phyloP scores from a whole-genome alignment of 2,888 invertebrate genomes.

The Ichneumoninae sp. region DNA sequence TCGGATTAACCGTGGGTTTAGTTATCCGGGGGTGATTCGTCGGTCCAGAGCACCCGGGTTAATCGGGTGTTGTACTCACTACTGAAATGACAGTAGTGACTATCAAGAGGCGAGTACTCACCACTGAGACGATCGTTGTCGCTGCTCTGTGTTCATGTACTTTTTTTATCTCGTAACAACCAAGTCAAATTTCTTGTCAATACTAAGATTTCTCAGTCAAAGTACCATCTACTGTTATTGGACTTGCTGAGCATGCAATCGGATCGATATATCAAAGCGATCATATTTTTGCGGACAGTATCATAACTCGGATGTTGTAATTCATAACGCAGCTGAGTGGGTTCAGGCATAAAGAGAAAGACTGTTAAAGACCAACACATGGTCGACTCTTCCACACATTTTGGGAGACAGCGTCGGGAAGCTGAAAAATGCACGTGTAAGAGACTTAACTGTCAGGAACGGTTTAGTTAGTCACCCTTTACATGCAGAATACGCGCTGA shows the following conservation, averaged over 20 bases:
- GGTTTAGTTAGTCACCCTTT: not conserved
- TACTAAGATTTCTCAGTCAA: not conserved
- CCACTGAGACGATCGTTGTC: conserved; percentile 1
- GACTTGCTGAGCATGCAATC: not conserved
- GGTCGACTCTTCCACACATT: not conserved
- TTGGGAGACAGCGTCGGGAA: not conserved
- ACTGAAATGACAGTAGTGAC: not conserved
- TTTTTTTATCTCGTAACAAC: not conserved
- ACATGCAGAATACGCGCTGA: not conserved
- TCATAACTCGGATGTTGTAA: not conserved
- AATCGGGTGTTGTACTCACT: not conserved
- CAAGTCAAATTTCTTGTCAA: not conserved
- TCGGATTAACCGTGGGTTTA: not conserved
- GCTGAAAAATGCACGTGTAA: conserved; percentile 15
- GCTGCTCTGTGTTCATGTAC: not conserved
- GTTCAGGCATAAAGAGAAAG: not conserved
- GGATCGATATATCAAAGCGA: conserved; percentile 6
- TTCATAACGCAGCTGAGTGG: not conserved
- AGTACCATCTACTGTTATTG: not conserved
- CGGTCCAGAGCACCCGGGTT: too few species aligned
- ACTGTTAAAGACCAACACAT: not conserved
- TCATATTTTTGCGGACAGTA: not conserved
- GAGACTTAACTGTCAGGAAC: not conserved
- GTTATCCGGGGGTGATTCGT: not conserved
- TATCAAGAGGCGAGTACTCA: not conserved